Base-by-base conservation (phyloP, 1,140 invertebrate species). In the Drosophila sulfurigaster region DNA sequence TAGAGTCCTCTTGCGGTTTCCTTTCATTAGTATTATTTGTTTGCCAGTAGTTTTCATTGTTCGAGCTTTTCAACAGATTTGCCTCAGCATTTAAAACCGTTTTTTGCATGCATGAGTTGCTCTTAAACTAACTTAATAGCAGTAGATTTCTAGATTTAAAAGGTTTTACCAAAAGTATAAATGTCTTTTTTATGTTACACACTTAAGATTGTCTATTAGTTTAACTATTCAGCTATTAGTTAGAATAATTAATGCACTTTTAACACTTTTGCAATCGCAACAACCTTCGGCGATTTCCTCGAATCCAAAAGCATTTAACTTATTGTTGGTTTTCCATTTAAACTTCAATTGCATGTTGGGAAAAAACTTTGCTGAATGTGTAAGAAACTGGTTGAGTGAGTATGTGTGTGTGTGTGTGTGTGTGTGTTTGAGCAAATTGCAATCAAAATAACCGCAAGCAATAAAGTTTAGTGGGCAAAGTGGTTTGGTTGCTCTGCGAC, bases 391-490 rank as follows among this genome's bases (percentile, higher is more conserved):
- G 3, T 8, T 46, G 13, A 5, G 1, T 52, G 32, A 45, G 51
- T 6, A 48, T 69, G 70, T 72, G 54, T 74, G 64, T 60, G 60
- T 60, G 54, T 45, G 64, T 58, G 64, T 68, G 46, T 78, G 65
- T 60, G 70, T 78, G 62, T 60, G 74, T 65, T 38, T 59, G 49
- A 71, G 81, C 76, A 82, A 83, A 83, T 83, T 81, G 81, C 81
- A 83, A 83, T 83, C 81, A 83, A 83, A 83, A 83, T 79, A 83
- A 83, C 81, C 81, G 81, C 81, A 83, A 78, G 81, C 81, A 79
- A 83, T 83, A 78, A 79, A 83, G 72, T 83, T 83, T 68, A 51
- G 67, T 62, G 65, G 59, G 56, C 59, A 46, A 63, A 65, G 59
- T 67, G 52, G 63, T 72, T 74, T 79, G 48, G 76, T 63, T 62